phyloP scores from a whole-genome alignment of 2,888 invertebrate genomes.

The Brachyptera putata region DNA sequence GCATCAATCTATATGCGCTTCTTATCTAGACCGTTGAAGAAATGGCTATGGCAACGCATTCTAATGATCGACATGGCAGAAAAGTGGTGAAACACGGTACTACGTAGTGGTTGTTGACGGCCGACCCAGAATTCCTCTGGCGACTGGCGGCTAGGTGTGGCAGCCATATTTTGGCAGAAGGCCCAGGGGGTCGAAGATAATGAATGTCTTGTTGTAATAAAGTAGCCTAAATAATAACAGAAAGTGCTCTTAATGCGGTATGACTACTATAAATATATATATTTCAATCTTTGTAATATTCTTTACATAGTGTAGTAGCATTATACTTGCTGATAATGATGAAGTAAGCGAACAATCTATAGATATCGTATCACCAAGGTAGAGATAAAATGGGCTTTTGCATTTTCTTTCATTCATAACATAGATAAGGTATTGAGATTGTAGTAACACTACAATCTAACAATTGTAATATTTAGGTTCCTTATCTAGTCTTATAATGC shows the following conservation, averaged over 20 bases:
- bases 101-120: conserved; percentile 20
- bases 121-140: conserved; percentile 37
- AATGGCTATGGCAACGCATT: too few relatives aligned
- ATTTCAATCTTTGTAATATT: background rate
- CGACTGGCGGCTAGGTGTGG: conserved; percentile 39
- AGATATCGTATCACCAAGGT: background rate
- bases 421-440: background rate
- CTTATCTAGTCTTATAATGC: background rate
- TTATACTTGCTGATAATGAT: too few relatives aligned
- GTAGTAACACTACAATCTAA: too few relatives aligned
- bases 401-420: background rate
- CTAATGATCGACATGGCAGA: too few relatives aligned
- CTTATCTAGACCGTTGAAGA: too few relatives aligned
- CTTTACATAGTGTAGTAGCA: too few relatives aligned
- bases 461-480: background rate
- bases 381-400: conserved; percentile 3
- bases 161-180: conserved; percentile 41
- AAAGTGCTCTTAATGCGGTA: conserved; percentile 18
- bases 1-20: too few relatives aligned
- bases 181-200: conserved; percentile 37
- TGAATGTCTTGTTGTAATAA: conserved; percentile 29
- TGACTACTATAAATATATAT: background rate
- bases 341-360: background rate
- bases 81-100: too few relatives aligned
- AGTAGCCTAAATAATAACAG: conserved; percentile 20